Evolutionary conservation across 1,140 invertebrate species (phyloP), one percentile per base, ranked within the genome.

Genomic region (Palaemon carinicauda): DNA sequence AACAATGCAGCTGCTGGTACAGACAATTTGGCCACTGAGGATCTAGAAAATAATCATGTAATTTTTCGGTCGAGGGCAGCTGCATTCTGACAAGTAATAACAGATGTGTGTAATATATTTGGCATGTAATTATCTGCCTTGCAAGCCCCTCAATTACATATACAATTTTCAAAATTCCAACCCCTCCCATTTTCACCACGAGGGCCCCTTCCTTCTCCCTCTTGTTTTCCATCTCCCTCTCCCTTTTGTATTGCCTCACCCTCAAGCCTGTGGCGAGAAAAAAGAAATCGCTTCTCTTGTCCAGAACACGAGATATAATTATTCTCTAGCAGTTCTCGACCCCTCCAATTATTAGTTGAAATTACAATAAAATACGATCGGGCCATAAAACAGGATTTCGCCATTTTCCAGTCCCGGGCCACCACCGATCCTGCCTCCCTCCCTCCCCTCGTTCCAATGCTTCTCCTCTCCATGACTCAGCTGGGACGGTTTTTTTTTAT

Each of bases 311-410:
- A 69, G n/a, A 27, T 27, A 80, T 56, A 27, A 53, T 41, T 29
- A 12, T 33, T 31, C 24, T 31, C 7, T n/a, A n/a, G 9, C 56
- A 65, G 21, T 69, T 10, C 65, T 29, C 65, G n/a, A 27, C 53
- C 52, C 78, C n/a, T 31, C 31, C 78, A 33, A n/a, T 80, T 60
- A 80, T 80, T 80, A 80, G 53, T 29, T 24, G 53, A 80, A 80
- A 80, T 80, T 60, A 80, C 31, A 80, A 80, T 79, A 80, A 60
- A 80, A 80, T 80, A 56, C 54, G 24, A 52, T 9, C 24, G 24
- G 50, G 54, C n/a, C 78, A 56, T 80, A 80, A 80, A 80, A 60
- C 53, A 60, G 12, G 78, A 80, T 80, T 80, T 80, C 31, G 24
- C 52, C 29, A 80, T 60, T 77, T 77, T 50, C 74, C 21, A n/a